Conservation (phyloP, 2,797 vertebrate genomes). For the Corythornis leucogaster region DNA sequence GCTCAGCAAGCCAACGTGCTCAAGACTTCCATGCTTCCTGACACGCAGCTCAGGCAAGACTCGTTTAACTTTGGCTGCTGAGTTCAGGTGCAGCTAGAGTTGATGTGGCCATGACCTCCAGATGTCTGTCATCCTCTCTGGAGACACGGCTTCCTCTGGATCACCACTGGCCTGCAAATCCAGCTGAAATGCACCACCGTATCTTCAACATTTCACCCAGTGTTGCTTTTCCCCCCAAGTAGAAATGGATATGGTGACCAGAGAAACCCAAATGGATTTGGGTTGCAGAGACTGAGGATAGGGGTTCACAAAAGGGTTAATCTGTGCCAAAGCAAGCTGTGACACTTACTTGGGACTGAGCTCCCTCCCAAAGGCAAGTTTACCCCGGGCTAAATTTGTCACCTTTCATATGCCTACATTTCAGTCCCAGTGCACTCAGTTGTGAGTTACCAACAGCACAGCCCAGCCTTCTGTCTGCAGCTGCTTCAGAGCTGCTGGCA, state of each 20-base stretch:
- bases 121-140: neutral
- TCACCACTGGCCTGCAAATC: neutral
- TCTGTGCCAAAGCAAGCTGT: neutral
- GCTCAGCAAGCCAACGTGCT: neutral
- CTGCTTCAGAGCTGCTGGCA: slow-evolving; percentile 13
- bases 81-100: neutral
- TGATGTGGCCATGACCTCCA: neutral
- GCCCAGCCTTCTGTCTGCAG: slow-evolving; percentile 45
- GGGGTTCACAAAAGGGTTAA: slow-evolving; percentile 11
- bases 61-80: neutral
- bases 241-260: neutral
- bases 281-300: neutral
- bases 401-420: slow-evolving; percentile 32
- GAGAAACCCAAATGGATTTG: neutral
- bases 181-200: neutral
- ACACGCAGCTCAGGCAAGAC: neutral
- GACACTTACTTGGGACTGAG: neutral
- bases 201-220: neutral
- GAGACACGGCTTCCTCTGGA: neutral
- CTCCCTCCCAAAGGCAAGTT: slow-evolving; percentile 19
- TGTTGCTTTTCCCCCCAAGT: neutral
- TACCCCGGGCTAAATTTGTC: slow-evolving; percentile 45
- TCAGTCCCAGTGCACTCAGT: neutral
- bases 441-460: slow-evolving; percentile 5
- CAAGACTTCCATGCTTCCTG: rapidly evolving